A percentile compares a stretch with the other conserved stretches of the same genome.
phyloP scores from a whole-genome alignment of 2,888 invertebrate species.

The Salpingus planirostris region DNA sequence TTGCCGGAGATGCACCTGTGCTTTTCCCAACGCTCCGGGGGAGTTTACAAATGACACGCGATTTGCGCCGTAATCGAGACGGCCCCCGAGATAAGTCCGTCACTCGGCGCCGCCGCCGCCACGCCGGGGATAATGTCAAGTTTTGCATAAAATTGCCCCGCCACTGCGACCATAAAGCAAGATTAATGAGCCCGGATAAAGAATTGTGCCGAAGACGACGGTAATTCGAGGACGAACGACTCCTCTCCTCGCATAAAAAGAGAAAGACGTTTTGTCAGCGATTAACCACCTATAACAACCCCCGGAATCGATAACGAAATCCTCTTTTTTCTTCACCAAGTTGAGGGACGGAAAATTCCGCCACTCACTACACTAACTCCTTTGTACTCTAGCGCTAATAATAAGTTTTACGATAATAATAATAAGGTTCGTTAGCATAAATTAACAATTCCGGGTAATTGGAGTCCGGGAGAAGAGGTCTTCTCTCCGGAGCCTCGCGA shows the following conservation, averaged over 20 bases:
- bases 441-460: conserved; percentile 32
- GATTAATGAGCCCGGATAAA: conserved; percentile 32
- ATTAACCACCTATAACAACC: no score
- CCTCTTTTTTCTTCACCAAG: no score
- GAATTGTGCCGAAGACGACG: conserved; percentile 32
- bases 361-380: no score
- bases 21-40: conserved; percentile 32
- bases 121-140: conserved; percentile 29
- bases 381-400: no score
- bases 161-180: conserved; percentile 33
- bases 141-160: conserved; percentile 37
- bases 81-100: conserved; percentile 31
- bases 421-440: conserved; percentile 33
- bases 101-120: conserved; percentile 20
- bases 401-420: no score
- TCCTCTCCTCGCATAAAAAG: no score
- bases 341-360: no score
- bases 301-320: no score
- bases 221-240: conserved; percentile 24
- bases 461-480: conserved; percentile 13
- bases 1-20: conserved; percentile 36
- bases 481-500: background rate
- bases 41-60: conserved; percentile 40
- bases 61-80: conserved; percentile 37
- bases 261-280: no score